These are phyloP conservation scores for Girardia tigrina DNA, from an alignment of 2,888 invertebrate species.

Conservation along the genomic window DNA sequence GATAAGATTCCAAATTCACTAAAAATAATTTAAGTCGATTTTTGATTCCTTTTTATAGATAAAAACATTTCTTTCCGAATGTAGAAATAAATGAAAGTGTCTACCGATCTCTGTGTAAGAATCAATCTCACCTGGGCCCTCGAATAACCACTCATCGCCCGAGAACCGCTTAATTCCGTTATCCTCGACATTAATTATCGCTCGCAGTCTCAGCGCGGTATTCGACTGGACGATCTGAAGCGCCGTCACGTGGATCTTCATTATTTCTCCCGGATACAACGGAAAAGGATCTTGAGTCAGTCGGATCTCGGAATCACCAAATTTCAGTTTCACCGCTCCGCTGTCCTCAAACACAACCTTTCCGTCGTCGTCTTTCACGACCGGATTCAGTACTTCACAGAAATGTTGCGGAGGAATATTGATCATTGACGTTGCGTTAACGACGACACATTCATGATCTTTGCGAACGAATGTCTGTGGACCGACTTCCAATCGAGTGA, in stretches of 20 bases:
- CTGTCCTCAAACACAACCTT: conserved; percentile 43
- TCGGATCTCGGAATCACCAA: conserved; percentile 53
- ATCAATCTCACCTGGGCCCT: conserved; percentile 39
- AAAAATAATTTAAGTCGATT: too few relatives aligned
- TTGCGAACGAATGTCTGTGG: conserved; percentile 53
- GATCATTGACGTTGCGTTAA: conserved; percentile 51
- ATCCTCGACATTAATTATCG: conserved; percentile 40
- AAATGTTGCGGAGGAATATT: conserved; percentile 53
- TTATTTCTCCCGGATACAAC: conserved; percentile 45
- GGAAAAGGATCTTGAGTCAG: conserved; percentile 48
- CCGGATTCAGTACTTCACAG: conserved; percentile 52
- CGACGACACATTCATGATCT: conserved; percentile 52
- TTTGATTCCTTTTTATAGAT: too few relatives aligned
- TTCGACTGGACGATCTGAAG: conserved; percentile 42
- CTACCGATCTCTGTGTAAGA: too few relatives aligned
- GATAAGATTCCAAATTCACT: too few relatives aligned
- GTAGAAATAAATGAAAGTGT: too few relatives aligned
- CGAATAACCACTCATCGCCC: conserved; percentile 44
- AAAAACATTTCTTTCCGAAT: too few relatives aligned
- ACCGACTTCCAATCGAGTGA: conserved; percentile 52
- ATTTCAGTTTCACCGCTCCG: conserved; percentile 50
- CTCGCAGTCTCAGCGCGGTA: conserved; percentile 41
- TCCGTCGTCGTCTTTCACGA: conserved; percentile 45
- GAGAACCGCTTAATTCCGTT: conserved; percentile 39
- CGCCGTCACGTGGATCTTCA: conserved; percentile 40